Base-by-base conservation (phyloP, 2,797 vertebrate genomes). In the Atherinosoma microstoma region DNA sequence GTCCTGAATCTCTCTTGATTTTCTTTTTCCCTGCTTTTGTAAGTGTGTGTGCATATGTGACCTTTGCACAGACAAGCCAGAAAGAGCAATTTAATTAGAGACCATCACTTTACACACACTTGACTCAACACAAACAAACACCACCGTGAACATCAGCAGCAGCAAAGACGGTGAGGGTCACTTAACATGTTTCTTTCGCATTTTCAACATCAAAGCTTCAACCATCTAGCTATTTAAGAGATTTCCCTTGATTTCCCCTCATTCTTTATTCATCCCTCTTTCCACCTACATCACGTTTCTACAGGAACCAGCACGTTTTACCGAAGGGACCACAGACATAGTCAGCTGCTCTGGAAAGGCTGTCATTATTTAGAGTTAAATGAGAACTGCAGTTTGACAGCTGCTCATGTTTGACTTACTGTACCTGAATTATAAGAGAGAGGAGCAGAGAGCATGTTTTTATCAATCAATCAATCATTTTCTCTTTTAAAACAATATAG, bases 21-120 rank as follows among this genome's bases (percentile, higher is more conserved):
- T 4, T 67, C 15, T 51, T 27, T 30, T 64, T 27, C 34, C 59
- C n/a, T 5, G 6, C 36, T 5, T 58, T 45, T 59, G n/a, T 75
- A 40, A 30, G 40, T 51, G 24, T 53, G 32, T 35, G 22, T 18
- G n/a, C 74, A 64, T 63, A 32, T 34, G 22, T 79, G 76, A 84
- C 77, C 78, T 86, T 87, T 88, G 65, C 60, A 65, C 65, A 65
- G 76, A 82, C 53, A 49, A 69, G 32, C 64, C 71, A 80, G 76
- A 83, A 84, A 82, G 82, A 87, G 78, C 79, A 84, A 88, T 86
- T 87, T 53, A 88, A 89, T 90, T 84, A 87, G 32, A 84, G 67
- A 74, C 76, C 62, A 78, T 82, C 64, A 61, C 70, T 68, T 76
- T 78, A 68, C 66, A 57, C 76, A 66, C 76, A 78, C 45, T 68